Evolutionary conservation across 2,797 vertebrate species (phyloP), one percentile per base, ranked within the genome.

Genomic region (Onychomys leucogaster): DNA sequence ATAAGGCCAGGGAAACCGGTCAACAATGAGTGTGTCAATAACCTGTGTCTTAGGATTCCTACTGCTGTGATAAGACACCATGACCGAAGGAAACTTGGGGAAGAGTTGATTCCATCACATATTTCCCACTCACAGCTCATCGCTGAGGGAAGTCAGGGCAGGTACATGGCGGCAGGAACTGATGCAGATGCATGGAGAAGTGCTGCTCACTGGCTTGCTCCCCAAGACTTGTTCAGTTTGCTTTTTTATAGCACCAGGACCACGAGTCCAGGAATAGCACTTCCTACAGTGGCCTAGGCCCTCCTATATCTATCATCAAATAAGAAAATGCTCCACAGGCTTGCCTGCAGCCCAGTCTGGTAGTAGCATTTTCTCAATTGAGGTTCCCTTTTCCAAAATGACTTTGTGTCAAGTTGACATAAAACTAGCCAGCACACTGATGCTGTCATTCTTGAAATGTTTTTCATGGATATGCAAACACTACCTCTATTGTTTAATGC

Each of bases 361-460:
- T 12, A 43, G 41, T 5, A 34, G 10, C 27, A 34, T 46, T 34
- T 84, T 84, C 81, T 84, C 59, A 46, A 4, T 6, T 84, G 17
- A 46, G 27, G 16, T 63, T 84, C 59, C 41, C 9, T 46, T 84
- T 34, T 34, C 41, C 82, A 34, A 84, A 84, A 65, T 7, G 41
- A 46, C 41, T 84, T 65, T 34, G 41, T 34, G 41, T 84, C 59
- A 46, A 84, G 41, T 34, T 46, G 14, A 43, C 81, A 83, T 63
- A 63, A 43, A 83, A 75, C 71, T 43, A 63, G 27, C 37, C 57
- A 63, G 27, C 81, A 12, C 37, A 43, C 55, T 83, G 27, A 63
- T 41, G 37, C 12, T 85, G 85, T 21, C 25, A 57, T 82, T 85
- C 73, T 77, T 92, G 57, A 94, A 75, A 55, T 84, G 88, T 77